Conservation (phyloP, 2,113 vertebrate species). For the Burhinus bistriatus region DNA sequence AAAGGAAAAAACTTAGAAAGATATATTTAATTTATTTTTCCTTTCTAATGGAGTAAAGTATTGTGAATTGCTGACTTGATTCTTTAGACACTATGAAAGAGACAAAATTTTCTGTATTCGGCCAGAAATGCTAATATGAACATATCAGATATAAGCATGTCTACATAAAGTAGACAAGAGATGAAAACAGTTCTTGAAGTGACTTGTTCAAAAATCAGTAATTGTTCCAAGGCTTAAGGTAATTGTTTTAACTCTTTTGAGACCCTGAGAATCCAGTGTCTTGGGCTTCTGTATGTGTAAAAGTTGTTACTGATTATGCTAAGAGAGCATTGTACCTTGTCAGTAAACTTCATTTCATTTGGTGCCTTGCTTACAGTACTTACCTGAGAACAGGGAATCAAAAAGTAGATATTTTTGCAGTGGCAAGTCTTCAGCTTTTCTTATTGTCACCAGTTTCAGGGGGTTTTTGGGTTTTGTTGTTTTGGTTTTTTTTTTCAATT, state of each 20-base stretch:
- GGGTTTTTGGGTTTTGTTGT: no score
- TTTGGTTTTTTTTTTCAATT: not conserved
- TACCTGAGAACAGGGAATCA: not conserved
- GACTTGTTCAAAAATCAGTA: not conserved
- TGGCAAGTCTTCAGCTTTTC: not conserved
- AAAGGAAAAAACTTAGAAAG: not conserved
- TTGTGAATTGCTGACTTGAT: not conserved
- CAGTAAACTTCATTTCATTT: not conserved
- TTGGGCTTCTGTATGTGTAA: not conserved
- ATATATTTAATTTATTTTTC: not conserved
- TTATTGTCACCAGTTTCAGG: not conserved
- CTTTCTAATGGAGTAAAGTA: not conserved
- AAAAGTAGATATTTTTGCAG: not conserved
- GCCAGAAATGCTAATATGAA: not conserved
- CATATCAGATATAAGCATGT: not conserved
- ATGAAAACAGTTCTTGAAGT: not conserved
- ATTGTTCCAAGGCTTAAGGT: not conserved
- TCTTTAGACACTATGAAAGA: not conserved
- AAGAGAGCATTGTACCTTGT: not conserved
- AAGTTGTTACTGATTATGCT: not conserved
- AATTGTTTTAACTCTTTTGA: not conserved
- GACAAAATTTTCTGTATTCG: not conserved
- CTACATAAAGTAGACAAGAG: not conserved
- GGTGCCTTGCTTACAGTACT: not conserved
- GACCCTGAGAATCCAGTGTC: not conserved